These are phyloP conservation scores for Epirrita christyi DNA, from an alignment of 2,888 invertebrate species.

Conservation along the genomic window DNA sequence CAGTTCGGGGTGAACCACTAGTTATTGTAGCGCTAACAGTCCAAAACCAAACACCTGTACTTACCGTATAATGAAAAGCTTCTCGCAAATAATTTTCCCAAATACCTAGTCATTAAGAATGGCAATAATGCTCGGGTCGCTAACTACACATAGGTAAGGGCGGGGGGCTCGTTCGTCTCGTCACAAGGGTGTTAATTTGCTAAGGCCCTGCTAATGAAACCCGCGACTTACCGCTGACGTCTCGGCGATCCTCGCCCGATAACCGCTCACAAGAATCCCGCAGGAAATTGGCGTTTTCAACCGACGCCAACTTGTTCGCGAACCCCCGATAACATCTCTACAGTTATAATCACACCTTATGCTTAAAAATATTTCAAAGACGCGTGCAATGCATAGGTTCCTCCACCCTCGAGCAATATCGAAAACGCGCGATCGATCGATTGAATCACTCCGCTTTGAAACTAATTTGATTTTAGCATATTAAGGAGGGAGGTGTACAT, in stretches of 20 bases:
- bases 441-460: conserved; percentile 79
- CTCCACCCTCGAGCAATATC: conserved; percentile 64
- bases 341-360: conserved; percentile 44
- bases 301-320: conserved; percentile 57
- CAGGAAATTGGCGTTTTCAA: conserved; percentile 80
- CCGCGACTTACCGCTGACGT: conserved; percentile 73
- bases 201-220: conserved; percentile 80
- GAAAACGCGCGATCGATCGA: conserved; percentile 75
- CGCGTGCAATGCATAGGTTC: conserved; percentile 61
- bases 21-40: background rate
- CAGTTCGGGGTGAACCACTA: no score
- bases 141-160: conserved; percentile 41
- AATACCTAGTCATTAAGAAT: conserved; percentile 61
- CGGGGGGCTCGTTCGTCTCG: conserved; percentile 56
- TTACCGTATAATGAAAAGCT: conserved; percentile 11
- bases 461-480: conserved; percentile 86
- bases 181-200: conserved; percentile 81
- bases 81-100: conserved; percentile 45
- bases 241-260: conserved; percentile 69
- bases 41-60: no score
- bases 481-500: conserved; percentile 80
- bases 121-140: conserved; percentile 49
- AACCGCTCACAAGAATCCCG: conserved; percentile 69
- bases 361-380: conserved; percentile 56
- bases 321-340: conserved; percentile 56